Evolutionary conservation across 2,113 vertebrate genomes (phyloP), one percentile per base, ranked within the genome.

Genomic region (Crotalus horridus): DNA sequence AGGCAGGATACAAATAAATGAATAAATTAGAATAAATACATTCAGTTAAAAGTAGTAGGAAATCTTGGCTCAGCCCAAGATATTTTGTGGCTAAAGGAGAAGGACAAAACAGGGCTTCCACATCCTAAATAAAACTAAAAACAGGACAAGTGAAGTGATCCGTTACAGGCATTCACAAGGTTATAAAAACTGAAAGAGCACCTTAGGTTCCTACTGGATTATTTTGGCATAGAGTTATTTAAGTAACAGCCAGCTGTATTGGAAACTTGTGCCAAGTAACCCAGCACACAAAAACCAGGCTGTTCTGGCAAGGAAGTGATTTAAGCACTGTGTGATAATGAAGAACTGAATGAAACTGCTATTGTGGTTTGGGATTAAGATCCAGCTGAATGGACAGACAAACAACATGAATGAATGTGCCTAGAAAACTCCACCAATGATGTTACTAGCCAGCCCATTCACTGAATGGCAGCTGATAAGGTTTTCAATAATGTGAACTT

Each of bases 401-500:
- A 97, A 97, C 96, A 97, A 89, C 89, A 94, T 95, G 55, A 95
- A 96, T 95, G 97, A 96, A 98, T 93, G 95, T 94, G 94, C 17
- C 91, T 93, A 95, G 92, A 96, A 96, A 96, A 85, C 95, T 93
- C 97, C 95, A 95, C 0, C 15, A 90, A 96, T 92, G 69, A 85
- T 92, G 96, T 97, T 95, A 91, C 95, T 96, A 96, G 93, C 29
- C 61, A 85, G 53, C 55, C 85, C 94, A 93, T 90, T 95, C 95
- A 95, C 93, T 95, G 96, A 97, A 94, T 96, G 96, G 96, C 96
- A 97, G 95, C 95, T 95, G 95, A 96, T 95, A 96, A 96, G 91
- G 69, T 96, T 97, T 69, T 96, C 94, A 97, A 96, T 96, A 96
- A 97, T 20, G 89, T 0, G 15, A 29, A 90, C 93, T 91, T 96